Conservation (phyloP, 2,797 vertebrate genomes). For the Holocentrus rufus region DNA sequence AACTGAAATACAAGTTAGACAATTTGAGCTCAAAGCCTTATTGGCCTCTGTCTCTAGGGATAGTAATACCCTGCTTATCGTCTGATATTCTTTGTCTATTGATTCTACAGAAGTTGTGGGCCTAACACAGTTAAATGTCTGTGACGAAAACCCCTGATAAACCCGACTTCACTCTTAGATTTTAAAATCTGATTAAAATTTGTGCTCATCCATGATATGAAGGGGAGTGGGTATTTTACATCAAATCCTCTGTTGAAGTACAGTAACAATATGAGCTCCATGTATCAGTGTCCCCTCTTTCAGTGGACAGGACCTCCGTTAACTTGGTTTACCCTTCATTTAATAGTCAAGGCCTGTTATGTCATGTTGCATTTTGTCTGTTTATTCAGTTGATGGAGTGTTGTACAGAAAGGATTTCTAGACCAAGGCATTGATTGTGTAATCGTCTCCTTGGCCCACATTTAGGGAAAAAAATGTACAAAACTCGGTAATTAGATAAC, state of each 20-base stretch:
- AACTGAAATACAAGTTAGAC: conserved; percentile 6
- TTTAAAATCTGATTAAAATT: no score
- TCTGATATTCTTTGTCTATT: neutral
- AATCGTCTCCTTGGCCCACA: neutral
- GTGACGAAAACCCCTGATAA: no score
- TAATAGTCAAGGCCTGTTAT: no score
- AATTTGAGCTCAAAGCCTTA: conserved; percentile 7
- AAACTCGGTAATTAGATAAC: neutral
- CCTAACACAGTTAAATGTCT: no score
- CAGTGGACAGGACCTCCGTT: neutral
- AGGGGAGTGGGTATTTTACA: no score
- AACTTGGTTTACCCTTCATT: no score
- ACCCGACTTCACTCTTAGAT: no score
- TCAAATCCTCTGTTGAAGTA: neutral
- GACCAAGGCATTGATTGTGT: neutral
- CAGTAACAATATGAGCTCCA: neutral
- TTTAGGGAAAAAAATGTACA: neutral
- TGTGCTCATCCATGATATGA: no score
- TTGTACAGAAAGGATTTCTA: no score
- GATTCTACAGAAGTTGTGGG: no score
- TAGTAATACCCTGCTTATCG: conserved; percentile 1
- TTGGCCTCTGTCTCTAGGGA: neutral
- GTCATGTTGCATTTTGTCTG: no score
- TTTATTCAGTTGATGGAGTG: no score
- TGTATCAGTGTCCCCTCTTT: neutral